phyloP scores from a whole-genome alignment of 2,113 vertebrate genomes.

The Anoplopoma fimbria region DNA sequence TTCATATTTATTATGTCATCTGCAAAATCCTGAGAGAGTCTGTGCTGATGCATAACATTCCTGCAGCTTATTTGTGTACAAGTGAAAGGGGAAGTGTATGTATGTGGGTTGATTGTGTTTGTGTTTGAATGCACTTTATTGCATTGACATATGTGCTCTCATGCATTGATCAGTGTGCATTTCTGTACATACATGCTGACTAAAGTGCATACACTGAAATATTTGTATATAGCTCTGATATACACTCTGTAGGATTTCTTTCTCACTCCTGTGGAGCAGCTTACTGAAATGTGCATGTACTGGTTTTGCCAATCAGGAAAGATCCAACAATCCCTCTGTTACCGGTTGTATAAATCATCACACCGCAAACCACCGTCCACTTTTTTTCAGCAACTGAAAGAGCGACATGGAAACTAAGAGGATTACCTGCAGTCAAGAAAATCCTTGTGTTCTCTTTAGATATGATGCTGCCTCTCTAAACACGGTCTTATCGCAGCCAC shows the following conservation, averaged over 20 bases:
- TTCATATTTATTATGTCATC: constrained; percentile 28
- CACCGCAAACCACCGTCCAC: not conserved
- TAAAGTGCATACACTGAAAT: not conserved
- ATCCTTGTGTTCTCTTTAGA: constrained; percentile 36
- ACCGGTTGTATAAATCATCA: constrained; percentile 23
- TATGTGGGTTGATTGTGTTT: not conserved
- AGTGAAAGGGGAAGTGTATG: not conserved
- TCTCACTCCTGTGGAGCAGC: constrained; percentile 17
- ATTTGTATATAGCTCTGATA: not conserved
- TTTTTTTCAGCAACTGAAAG: constrained; percentile 16
- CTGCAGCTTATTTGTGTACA: not conserved
- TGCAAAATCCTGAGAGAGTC: constrained; percentile 7
- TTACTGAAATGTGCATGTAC: constrained; percentile 22
- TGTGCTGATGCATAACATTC: constrained; percentile 5
- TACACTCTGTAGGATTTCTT: not conserved
- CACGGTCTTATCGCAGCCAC: constrained; percentile 41
- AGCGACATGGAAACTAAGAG: constrained; percentile 4
- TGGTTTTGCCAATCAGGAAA: constrained; percentile 15
- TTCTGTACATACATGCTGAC: constrained; percentile 1
- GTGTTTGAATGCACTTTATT: constrained; percentile 2
- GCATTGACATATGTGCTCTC: not conserved
- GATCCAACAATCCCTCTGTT: constrained; percentile 7
- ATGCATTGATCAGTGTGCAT: constrained; percentile 12
- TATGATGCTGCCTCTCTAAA: constrained; percentile 31
- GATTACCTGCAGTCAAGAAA: constrained; percentile 44